A percentile compares a stretch with the other conserved stretches of the same genome.
These are phyloP conservation scores for Amphipyra tragopoginis DNA, from an alignment of 2,888 invertebrate genomes.

Conservation along the genomic window DNA sequence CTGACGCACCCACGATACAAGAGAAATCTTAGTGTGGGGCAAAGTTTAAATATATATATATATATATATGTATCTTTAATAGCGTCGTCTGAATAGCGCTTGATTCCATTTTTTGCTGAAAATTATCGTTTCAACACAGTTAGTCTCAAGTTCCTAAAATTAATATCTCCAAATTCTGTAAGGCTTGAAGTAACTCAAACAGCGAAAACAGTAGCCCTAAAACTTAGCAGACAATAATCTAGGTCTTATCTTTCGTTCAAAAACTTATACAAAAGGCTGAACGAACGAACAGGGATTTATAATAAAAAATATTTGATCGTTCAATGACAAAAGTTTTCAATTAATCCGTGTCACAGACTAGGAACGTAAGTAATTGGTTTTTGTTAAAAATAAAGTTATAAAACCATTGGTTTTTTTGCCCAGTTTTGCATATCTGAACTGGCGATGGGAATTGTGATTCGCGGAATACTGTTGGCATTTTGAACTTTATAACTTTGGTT, in stretches of 20 bases:
- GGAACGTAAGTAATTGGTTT: slow-evolving; percentile 26
- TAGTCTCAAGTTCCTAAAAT: slow-evolving; percentile 16
- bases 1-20: too few species aligned
- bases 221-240: slow-evolving; percentile 7
- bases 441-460: slow-evolving; percentile 5
- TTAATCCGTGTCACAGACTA: slow-evolving; percentile 35
- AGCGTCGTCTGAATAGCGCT: too few species aligned
- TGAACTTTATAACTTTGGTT: neutral
- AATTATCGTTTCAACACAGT: neutral
- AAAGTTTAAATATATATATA: too few species aligned
- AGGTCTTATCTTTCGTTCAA: neutral
- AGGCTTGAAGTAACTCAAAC: slow-evolving; percentile 2
- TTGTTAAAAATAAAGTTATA: slow-evolving; percentile 38
- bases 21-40: too few species aligned
- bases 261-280: slow-evolving; percentile 17
- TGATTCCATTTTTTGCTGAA: too few species aligned
- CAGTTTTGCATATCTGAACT: neutral
- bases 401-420: neutral
- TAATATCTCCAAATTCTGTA: slow-evolving; percentile 18
- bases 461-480: neutral
- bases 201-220: neutral
- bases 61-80: too few species aligned
- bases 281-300: neutral
- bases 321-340: slow-evolving; percentile 38
- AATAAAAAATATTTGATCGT: slow-evolving; percentile 33